Percentiles rank a stretch among this genome's conserved stretches.
Conservation (phyloP, 2,113 vertebrate species). For the Verasper variegatus region DNA sequence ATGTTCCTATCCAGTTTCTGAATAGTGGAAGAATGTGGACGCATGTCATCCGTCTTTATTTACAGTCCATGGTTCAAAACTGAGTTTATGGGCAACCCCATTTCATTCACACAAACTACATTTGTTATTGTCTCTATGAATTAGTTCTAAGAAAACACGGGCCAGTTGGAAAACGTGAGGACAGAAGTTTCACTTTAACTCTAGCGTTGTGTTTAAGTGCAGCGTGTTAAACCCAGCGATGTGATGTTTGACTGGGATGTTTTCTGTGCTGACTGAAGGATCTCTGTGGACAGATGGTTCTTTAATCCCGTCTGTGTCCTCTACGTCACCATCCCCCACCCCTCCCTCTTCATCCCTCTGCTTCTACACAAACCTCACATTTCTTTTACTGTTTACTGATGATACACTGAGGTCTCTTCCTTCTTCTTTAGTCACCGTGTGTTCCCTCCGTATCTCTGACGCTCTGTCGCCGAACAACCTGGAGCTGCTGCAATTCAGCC, state of each 20-base stretch:
- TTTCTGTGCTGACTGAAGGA: slow-evolving; percentile 48
- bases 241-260: slow-evolving; percentile 34
- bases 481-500: neutral
- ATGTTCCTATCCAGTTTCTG: no score
- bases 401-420: neutral
- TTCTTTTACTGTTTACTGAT: neutral
- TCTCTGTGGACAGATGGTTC: slow-evolving; percentile 75
- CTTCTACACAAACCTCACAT: slow-evolving; percentile 19
- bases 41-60: no score
- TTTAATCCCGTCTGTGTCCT: slow-evolving; percentile 81
- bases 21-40: no score
- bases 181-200: neutral
- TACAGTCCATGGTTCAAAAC: no score
- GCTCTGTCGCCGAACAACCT: no score
- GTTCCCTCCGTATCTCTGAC: neutral
- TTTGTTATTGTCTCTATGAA: neutral
- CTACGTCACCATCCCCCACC: slow-evolving; percentile 31
- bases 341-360: slow-evolving; percentile 16
- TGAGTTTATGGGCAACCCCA: neutral
- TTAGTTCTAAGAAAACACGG: neutral
- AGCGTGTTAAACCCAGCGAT: neutral
- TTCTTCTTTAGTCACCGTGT: neutral
- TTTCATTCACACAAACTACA: neutral
- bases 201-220: neutral
- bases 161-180: neutral